Conservation (phyloP, 2,113 vertebrate genomes). For the Entelurus aequoreus region DNA sequence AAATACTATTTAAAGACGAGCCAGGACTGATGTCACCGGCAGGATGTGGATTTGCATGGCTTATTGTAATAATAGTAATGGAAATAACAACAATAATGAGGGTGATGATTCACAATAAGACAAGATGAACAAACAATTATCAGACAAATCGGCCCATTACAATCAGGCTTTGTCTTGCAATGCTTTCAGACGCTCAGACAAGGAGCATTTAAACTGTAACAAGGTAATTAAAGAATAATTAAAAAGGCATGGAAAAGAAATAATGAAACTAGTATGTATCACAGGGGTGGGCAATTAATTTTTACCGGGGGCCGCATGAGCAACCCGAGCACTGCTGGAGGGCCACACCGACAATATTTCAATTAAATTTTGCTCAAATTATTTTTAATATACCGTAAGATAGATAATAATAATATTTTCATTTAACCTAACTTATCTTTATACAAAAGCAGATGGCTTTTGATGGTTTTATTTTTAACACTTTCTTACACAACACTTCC, state of each 20-base stretch:
- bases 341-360: too few species aligned
- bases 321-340: too few species aligned
- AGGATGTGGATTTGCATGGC: slow-evolving; percentile 20
- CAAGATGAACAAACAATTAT: slow-evolving; percentile 10
- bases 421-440: too few species aligned
- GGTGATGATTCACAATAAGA: slow-evolving; percentile 24
- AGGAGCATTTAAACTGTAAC: slow-evolving; percentile 10
- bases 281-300: too few species aligned
- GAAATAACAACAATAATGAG: background rate
- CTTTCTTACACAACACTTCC: too few species aligned
- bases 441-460: too few species aligned
- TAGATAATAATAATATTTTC: too few species aligned
- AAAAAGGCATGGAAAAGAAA: background rate
- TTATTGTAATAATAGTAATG: slow-evolving; percentile 6
- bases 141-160: slow-evolving; percentile 10
- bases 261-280: too few species aligned
- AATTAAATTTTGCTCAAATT: too few species aligned
- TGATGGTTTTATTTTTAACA: too few species aligned
- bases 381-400: too few species aligned
- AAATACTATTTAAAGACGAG: slow-evolving; percentile 17
- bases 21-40: slow-evolving; percentile 14
- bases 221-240: background rate
- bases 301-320: too few species aligned
- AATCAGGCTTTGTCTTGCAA: slow-evolving; percentile 3
- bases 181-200: slow-evolving; percentile 7